Conservation (phyloP, 2,797 vertebrate genomes). For the Rhinoraja longicauda region DNA sequence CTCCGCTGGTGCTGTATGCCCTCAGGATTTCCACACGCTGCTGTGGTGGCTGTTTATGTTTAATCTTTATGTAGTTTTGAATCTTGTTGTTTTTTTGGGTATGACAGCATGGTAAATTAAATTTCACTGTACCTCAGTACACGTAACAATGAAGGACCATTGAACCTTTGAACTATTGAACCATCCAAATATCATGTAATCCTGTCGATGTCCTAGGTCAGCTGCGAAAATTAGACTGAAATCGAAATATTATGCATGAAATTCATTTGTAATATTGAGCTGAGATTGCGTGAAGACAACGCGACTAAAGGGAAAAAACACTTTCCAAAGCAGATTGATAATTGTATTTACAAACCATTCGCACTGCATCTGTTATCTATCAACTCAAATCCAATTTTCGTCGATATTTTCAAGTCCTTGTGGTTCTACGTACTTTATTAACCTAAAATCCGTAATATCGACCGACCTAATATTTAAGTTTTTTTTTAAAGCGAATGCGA, state of each 20-base stretch:
- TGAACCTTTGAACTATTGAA: too few species aligned
- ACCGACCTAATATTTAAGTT: neutral
- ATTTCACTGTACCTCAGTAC: too few species aligned
- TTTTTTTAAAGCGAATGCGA: neutral
- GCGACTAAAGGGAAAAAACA: accelerated
- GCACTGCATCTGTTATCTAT: neutral
- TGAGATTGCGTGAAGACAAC: neutral
- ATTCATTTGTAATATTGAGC: neutral
- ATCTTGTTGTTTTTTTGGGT: too few species aligned
- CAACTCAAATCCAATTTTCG: neutral
- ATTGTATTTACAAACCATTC: neutral
- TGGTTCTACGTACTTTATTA: neutral
- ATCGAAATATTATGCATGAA: neutral
- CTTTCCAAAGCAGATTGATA: neutral
- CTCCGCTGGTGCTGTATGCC: too few species aligned
- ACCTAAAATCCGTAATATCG: neutral
- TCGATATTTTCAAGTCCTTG: too few species aligned
- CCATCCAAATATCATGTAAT: neutral
- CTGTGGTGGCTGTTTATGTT: too few species aligned
- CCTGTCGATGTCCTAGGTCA: neutral
- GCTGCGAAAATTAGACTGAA: neutral
- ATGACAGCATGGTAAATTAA: too few species aligned
- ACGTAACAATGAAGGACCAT: too few species aligned
- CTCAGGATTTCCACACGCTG: too few species aligned
- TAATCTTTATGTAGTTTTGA: too few species aligned